Evolutionary conservation across 2,113 vertebrate species (phyloP).

Genomic region (Tapirus terrestris): DNA sequence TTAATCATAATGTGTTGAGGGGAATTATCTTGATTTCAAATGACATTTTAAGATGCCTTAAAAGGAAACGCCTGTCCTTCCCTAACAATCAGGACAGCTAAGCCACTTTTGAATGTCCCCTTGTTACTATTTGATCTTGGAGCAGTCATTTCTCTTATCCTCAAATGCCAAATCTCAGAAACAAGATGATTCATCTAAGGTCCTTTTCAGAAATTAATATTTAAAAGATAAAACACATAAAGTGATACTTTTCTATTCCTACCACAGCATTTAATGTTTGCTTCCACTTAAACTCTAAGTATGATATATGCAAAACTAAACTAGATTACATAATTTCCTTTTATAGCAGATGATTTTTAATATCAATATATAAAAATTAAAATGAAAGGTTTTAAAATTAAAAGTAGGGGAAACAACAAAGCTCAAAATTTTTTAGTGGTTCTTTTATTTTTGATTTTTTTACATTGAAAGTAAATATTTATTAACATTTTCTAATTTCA

Average conservation of each 20-base stretch:
- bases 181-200: neutral
- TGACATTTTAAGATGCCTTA: neutral
- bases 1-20: neutral
- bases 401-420: neutral
- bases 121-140: neutral
- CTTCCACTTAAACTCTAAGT: neutral
- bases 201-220: neutral
- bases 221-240: neutral
- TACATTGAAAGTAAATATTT: neutral
- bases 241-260: neutral
- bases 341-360: neutral
- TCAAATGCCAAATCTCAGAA: neutral
- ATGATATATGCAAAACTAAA: neutral
- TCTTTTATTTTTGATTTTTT: neutral
- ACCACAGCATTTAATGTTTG: neutral
- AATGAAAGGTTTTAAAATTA: neutral
- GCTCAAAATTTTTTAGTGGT: neutral
- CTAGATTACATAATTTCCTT: neutral
- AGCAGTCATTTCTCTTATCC: neutral
- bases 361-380: conserved; percentile 11
- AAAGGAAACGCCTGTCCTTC: neutral
- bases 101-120: neutral
- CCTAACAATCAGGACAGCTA: neutral
- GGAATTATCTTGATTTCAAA: neutral
- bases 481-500: neutral